phyloP scores from a whole-genome alignment of 2,113 vertebrate genomes.

The Gorsachius goisagi region DNA sequence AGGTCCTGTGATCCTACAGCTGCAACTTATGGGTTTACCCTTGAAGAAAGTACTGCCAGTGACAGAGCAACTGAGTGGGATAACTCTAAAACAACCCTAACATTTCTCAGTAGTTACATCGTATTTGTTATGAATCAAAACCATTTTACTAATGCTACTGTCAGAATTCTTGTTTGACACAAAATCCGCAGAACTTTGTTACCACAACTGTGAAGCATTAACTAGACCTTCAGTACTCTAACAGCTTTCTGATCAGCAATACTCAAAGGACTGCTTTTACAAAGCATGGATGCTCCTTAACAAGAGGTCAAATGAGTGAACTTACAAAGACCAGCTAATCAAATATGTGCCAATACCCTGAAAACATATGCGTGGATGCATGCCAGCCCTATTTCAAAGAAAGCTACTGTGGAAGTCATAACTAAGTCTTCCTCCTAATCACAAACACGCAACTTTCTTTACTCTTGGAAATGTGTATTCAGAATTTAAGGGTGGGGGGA shows the following conservation, averaged over 20 bases:
- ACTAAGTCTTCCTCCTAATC: not conserved
- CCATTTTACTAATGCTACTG: not conserved
- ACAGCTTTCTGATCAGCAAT: not conserved
- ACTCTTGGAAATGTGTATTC: not conserved
- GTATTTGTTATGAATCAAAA: slow-evolving; percentile 22
- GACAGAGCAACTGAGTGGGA: not conserved
- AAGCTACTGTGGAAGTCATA: not conserved
- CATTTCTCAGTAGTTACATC: not conserved
- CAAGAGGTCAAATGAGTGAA: not conserved
- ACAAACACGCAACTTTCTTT: not conserved
- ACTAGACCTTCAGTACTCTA: not conserved
- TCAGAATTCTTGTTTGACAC: not conserved
- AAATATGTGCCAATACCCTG: not conserved
- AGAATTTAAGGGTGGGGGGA: not conserved
- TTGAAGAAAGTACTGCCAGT: not conserved
- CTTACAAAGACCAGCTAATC: not conserved
- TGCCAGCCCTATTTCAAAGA: not conserved
- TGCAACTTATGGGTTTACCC: not conserved
- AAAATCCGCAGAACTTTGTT: not conserved
- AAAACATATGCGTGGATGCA: not conserved
- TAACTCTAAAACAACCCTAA: not conserved
- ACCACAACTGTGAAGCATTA: not conserved
- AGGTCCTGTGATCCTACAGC: not conserved
- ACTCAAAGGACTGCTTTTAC: not conserved
- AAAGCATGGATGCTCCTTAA: not conserved